Evolutionary conservation across 2,888 invertebrate genomes (phyloP), one percentile per base, ranked within the genome.

Genomic region (Melangyna quadrimaculata): DNA sequence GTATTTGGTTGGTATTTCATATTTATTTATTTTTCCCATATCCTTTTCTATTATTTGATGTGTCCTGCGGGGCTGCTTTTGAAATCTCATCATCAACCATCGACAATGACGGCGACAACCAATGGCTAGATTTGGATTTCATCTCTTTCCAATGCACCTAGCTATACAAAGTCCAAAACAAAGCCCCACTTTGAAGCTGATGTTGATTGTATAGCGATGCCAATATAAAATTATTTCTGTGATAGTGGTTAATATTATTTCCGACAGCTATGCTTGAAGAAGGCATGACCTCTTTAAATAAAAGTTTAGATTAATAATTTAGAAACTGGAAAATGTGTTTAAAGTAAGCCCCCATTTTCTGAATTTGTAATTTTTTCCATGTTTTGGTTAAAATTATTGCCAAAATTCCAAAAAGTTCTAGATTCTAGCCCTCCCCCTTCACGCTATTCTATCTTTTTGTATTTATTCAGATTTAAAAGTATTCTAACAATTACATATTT

Each of bases 51-150:
- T 83, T 65, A 74, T 83, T 74, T 84, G 84, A 84, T 84, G 75
- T 84, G 75, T 84, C 80, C 84, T 84, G 84, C 45, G 79, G 84
- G 83, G 53, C 55, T 84, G 75, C 80, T 80, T 75, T 84, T 84
- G 75, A 80, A 84, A 80, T 75, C 71, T 80, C 84, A 74, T 80
- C 84, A 74, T 79, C 84, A 75, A 75, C 69, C 73, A 40, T 53
- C 69, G 78, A 61, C 40, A 29, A 67, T 51, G 59, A 37, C 57
- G 59, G 72, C 61, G 32, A 51, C 55, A 43, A 40, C 48, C 19
- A 17, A 55, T 10, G 27, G 43, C 35, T 43, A 40, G 17, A 19
- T 35, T 37, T 48, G 27, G 57, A 43, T 40, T n/a, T 61, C n/a
- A 14, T 9, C 40, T 24, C 24, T 24, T 61, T 14, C 22, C 22